Conservation (phyloP, 2,797 vertebrate genomes). For the Cyprinodon diabolis region DNA sequence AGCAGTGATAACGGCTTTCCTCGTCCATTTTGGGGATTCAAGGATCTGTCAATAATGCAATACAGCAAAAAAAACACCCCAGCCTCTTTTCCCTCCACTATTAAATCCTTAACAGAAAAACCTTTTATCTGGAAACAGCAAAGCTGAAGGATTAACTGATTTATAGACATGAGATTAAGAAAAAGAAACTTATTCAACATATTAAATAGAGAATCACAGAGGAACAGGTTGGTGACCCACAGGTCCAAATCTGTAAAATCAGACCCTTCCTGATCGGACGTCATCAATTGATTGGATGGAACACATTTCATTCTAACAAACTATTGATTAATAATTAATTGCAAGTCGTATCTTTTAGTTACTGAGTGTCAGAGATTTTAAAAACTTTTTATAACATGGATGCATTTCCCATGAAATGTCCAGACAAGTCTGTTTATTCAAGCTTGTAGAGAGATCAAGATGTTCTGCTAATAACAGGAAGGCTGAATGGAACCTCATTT, state of each 20-base stretch:
- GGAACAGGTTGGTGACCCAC: not conserved
- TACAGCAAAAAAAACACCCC: not conserved
- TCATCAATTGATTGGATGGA: no score
- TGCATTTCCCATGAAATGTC: not conserved
- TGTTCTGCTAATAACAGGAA: not conserved
- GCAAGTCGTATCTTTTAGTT: not conserved
- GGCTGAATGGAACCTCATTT: not conserved
- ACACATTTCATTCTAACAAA: no score
- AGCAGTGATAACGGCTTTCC: not conserved
- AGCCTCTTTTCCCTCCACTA: not conserved
- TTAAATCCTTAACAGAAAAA: not conserved
- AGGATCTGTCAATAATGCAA: not conserved
- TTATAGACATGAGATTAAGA: not conserved
- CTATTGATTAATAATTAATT: no score
- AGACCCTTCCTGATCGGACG: not conserved
- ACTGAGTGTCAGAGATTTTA: not conserved
- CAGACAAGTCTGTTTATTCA: not conserved
- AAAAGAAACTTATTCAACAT: not conserved
- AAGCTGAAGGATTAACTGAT: not conserved
- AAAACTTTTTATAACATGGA: not conserved
- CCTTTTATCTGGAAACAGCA: not conserved
- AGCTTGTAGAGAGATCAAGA: not conserved
- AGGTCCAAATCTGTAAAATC: not conserved
- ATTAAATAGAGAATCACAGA: constrained; percentile 1
- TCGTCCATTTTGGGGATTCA: not conserved